A percentile compares a stretch with the other conserved stretches of the same genome.
These are phyloP conservation scores for Penaeus chinensis DNA, from an alignment of 1,140 invertebrate genomes.

Conservation along the genomic window DNA sequence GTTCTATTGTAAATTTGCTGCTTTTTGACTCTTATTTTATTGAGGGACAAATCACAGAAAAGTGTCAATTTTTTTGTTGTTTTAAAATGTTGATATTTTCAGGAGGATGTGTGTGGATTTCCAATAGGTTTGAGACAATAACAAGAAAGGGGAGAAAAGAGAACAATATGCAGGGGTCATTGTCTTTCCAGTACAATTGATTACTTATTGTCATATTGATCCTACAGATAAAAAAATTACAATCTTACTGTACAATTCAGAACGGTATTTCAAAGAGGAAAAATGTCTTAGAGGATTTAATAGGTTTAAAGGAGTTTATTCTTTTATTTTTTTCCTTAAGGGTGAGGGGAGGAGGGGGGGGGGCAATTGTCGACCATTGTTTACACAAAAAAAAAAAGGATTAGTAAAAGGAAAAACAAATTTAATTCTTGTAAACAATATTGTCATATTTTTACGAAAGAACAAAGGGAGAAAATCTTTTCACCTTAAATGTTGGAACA, in stretches of 20 bases:
- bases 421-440: too few species aligned
- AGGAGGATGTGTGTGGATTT: too few species aligned
- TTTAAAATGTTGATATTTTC: neutral
- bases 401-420: too few species aligned
- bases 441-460: too few species aligned
- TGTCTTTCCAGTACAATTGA: conserved; percentile 56
- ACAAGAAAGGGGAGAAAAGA: neutral
- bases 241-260: conserved; percentile 54
- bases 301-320: conserved; percentile 1
- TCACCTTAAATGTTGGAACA: too few species aligned
- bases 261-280: conserved; percentile 29
- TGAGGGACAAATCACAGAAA: neutral
- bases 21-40: neutral
- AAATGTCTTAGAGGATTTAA: conserved; percentile 31
- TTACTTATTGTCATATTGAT: conserved; percentile 58
- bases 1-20: neutral
- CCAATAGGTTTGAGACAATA: neutral
- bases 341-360: too few species aligned
- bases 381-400: too few species aligned
- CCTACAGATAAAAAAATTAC: conserved; percentile 57
- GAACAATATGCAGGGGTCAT: conserved; percentile 19
- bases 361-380: too few species aligned
- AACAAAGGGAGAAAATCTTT: too few species aligned
- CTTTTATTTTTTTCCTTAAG: too few species aligned
- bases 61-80: neutral